Evolutionary conservation across 2,888 invertebrate genomes (phyloP), one percentile per base, ranked within the genome.

Genomic region (Drosophila mulleri): DNA sequence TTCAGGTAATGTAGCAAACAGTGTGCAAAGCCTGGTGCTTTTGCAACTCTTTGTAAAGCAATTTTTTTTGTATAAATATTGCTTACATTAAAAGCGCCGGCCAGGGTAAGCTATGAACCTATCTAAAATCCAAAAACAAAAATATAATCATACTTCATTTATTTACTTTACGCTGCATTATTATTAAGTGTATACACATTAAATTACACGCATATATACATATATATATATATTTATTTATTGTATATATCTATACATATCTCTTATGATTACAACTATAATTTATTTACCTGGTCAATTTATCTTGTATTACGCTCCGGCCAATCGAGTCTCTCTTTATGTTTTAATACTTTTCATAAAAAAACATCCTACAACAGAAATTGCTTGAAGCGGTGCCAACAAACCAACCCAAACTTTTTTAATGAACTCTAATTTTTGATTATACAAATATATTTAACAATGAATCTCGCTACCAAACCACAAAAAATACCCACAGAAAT

Each of bases 51-150:
- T 18, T 56, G 56, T 47, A 20, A 61, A 63, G 65, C 53, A 56
- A 68, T 57, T 54, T n/a, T 54, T 54, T 58, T 29, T 32, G 16
- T 35, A 18, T 0, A 41, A 47, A 67, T 52, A 61, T 59, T 72
- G 67, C 66, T 64, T 73, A 60, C 57, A 74, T 77, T 85, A 78
- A 56, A 56, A 53, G 59, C 54, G 61, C 47, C 59, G 73, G 58
- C 67, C 57, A 76, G 81, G 88, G 88, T 88, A 88, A 88, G 88
- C 89, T 88, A 88, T 89, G 67, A 69, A 77, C 56, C 29, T 63
- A 64, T 61, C 47, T 63, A 64, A 58, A 52, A 5, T 14, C 14
- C 26, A n/a, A 56, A 42, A 41, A 42, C 11, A 12, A 12, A 23
- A 45, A 45, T 80, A 70, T 71, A 72, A 64, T 68, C 57, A 72